A percentile compares a stretch with the other conserved stretches of the same genome.
These are phyloP conservation scores for Takifugu flavidus DNA, from an alignment of 2,113 vertebrate species.

Conservation along the genomic window DNA sequence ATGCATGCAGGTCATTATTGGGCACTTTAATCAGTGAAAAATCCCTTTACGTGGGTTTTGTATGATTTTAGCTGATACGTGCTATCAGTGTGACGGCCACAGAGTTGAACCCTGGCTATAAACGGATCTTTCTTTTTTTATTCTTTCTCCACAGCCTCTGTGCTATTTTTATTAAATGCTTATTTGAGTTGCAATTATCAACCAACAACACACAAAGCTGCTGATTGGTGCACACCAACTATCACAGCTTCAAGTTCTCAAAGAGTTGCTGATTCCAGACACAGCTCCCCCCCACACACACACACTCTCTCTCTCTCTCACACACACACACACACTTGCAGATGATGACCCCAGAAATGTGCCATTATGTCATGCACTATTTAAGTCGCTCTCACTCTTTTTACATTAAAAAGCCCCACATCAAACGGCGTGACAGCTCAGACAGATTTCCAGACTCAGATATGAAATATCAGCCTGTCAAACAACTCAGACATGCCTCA, in stretches of 20 bases:
- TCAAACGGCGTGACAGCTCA: slow-evolving; percentile 1
- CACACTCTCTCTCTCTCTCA: slow-evolving; percentile 2
- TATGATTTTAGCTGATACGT: not conserved
- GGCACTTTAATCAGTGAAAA: slow-evolving; percentile 31
- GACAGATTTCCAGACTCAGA: slow-evolving; percentile 2
- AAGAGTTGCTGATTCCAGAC: slow-evolving; percentile 53
- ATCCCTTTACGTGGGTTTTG: slow-evolving; percentile 7
- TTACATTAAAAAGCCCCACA: slow-evolving; percentile 17
- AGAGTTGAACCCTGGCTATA: slow-evolving; percentile 1
- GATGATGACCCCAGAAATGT: slow-evolving; percentile 17
- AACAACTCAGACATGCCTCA: slow-evolving; percentile 10
- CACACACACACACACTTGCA: not conserved
- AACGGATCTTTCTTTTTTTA: slow-evolving; percentile 4
- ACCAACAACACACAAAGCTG: slow-evolving; percentile 41
- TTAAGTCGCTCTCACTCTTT: slow-evolving; percentile 5
- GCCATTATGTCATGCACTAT: slow-evolving; percentile 28
- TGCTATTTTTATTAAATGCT: slow-evolving; percentile 46
- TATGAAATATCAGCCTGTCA: slow-evolving; percentile 1
- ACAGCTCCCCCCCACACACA: not conserved
- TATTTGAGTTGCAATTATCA: slow-evolving; percentile 50
- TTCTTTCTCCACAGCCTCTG: not conserved
- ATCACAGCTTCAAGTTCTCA: slow-evolving; percentile 40
- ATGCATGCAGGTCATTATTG: slow-evolving; percentile 43
- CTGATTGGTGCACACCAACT: slow-evolving; percentile 52
- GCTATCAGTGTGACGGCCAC: not conserved